phyloP scores from a whole-genome alignment of 2,113 vertebrate genomes.

The Numida meleagris region DNA sequence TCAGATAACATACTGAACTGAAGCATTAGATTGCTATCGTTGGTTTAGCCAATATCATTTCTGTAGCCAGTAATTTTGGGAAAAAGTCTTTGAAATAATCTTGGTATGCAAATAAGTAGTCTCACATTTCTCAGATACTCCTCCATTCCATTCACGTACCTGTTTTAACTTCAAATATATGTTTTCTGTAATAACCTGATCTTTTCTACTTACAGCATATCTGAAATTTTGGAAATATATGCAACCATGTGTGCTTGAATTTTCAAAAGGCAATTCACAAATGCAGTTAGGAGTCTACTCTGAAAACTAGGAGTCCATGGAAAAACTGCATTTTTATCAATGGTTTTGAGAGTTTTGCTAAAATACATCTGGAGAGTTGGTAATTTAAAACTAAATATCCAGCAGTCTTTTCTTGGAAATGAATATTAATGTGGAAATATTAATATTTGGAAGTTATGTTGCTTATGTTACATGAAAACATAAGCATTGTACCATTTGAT shows the following conservation, averaged over 20 bases:
- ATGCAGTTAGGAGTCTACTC: neutral
- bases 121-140: neutral
- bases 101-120: neutral
- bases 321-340: conserved; percentile 50
- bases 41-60: neutral
- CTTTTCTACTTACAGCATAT: neutral
- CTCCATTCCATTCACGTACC: neutral
- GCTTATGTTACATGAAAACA: conserved; percentile 16
- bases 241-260: conserved; percentile 6
- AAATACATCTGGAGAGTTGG: conserved; percentile 5
- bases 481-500: neutral
- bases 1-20: neutral
- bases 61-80: neutral
- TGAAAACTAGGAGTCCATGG: conserved; percentile 36
- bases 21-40: neutral
- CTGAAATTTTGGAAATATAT: conserved; percentile 24
- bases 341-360: neutral
- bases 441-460: conserved; percentile 35
- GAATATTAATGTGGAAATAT: neutral
- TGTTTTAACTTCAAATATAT: neutral
- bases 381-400: conserved; percentile 41
- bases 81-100: neutral
- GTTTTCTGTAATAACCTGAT: neutral
- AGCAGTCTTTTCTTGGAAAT: conserved; percentile 30
- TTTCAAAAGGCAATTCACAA: conserved; percentile 43